Evolutionary conservation across 2,888 invertebrate species (phyloP).

Genomic region (Phoenoteleia sp.): DNA sequence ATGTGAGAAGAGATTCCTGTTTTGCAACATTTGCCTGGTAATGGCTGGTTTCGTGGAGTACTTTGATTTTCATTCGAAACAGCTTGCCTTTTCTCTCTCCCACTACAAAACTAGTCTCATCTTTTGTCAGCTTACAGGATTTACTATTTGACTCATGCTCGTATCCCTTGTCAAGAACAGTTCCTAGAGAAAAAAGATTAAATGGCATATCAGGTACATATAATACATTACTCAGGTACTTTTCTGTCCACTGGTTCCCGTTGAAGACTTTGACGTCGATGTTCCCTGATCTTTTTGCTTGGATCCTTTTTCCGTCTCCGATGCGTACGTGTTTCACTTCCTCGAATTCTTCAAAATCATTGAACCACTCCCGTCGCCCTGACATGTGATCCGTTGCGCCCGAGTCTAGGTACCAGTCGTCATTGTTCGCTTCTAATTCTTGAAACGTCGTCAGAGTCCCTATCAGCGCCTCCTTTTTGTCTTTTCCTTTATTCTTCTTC

Average conservation of each 20-base stretch:
- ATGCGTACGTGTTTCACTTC: conserved; percentile 39
- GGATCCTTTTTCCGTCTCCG: conserved; percentile 58
- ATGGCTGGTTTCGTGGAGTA: neutral
- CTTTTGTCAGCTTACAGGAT: neutral
- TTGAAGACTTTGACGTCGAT: conserved; percentile 69
- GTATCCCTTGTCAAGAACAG: conserved; percentile 11
- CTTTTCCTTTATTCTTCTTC: no score
- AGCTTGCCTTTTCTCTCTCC: conserved; percentile 9
- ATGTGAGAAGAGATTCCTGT: conserved; percentile 25
- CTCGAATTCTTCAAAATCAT: conserved; percentile 43
- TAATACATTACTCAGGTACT: no score
- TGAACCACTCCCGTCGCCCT: conserved; percentile 68
- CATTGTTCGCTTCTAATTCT: neutral
- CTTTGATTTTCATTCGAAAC: conserved; percentile 19
- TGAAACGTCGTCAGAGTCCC: neutral
- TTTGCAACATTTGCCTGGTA: neutral
- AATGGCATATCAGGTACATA: conserved; percentile 7
- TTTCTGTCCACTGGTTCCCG: conserved; percentile 61
- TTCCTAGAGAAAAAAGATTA: conserved; percentile 23
- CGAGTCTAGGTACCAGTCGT: conserved; percentile 70
- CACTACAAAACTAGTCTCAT: conserved; percentile 20
- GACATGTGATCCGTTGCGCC: conserved; percentile 75
- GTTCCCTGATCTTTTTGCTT: conserved; percentile 63
- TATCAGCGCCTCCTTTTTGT: neutral
- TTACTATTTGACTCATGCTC: neutral